Evolutionary conservation across 1,140 invertebrate species (phyloP).

Genomic region (Chironomus striatipennis): DNA sequence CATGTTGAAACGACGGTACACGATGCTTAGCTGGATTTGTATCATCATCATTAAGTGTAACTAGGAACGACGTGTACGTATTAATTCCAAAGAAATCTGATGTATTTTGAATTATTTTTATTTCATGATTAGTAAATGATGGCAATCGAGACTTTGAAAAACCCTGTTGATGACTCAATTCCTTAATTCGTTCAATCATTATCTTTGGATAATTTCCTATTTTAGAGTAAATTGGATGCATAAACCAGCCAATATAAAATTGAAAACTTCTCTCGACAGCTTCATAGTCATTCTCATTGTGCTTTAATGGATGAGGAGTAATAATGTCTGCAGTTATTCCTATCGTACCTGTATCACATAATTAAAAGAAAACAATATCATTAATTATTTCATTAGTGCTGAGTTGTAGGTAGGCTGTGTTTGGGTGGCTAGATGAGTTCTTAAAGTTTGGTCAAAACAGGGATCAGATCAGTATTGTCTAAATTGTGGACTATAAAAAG

Average conservation of each 20-base stretch:
- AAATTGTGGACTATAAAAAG: constrained; percentile 19
- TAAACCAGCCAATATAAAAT: constrained; percentile 51
- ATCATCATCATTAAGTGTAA: constrained; percentile 36
- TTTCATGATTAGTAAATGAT: constrained; percentile 51
- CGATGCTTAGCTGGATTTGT: constrained; percentile 39
- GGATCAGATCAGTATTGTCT: no score
- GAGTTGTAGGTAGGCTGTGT: no score
- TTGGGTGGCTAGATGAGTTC: no score
- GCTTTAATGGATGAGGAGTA: constrained; percentile 50
- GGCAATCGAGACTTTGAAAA: constrained; percentile 48
- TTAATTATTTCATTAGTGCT: no score
- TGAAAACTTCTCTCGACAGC: constrained; percentile 47
- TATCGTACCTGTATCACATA: constrained; percentile 44
- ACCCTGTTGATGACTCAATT: constrained; percentile 49
- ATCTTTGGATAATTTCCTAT: constrained; percentile 53
- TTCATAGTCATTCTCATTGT: constrained; percentile 42
- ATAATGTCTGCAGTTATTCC: constrained; percentile 52
- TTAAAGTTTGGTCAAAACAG: no score
- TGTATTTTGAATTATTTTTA: constrained; percentile 46
- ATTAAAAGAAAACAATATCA: constrained; percentile 26
- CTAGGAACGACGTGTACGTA: constrained; percentile 46
- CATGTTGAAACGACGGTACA: constrained; percentile 44
- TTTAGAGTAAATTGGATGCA: constrained; percentile 51
- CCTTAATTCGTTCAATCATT: constrained; percentile 47
- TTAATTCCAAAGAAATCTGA: constrained; percentile 55